Evolutionary conservation across 2,797 vertebrate genomes (phyloP).

Genomic region (Chelonia mydas): DNA sequence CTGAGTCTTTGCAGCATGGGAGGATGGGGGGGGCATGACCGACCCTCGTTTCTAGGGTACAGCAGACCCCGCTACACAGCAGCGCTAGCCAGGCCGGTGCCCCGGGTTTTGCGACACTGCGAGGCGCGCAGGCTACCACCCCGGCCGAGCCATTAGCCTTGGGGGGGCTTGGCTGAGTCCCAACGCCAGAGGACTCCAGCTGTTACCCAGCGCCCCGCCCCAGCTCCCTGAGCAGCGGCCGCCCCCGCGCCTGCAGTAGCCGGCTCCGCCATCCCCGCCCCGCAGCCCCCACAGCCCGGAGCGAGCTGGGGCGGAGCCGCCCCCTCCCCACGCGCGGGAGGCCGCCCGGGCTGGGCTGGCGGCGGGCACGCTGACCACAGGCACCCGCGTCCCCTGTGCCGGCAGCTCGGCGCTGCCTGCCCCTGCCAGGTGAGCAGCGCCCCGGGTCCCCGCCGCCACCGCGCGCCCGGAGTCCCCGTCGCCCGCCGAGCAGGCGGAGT

Average conservation of each 20-base stretch:
- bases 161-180: too few relatives aligned
- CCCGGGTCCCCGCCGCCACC: not conserved
- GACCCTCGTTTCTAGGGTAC: not conserved
- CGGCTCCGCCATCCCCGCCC: not conserved
- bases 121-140: too few relatives aligned
- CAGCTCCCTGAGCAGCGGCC: not conserved
- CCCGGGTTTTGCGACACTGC: not conserved
- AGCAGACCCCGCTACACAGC: not conserved
- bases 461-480: not conserved
- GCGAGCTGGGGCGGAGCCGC: not conserved
- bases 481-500: not conserved
- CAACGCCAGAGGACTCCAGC: not conserved
- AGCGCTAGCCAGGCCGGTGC: too few relatives aligned
- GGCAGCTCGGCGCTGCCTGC: not conserved
- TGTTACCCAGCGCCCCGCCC: not conserved
- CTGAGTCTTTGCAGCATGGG: too few relatives aligned
- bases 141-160: too few relatives aligned
- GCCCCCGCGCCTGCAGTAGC: not conserved
- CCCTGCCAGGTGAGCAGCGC: not conserved
- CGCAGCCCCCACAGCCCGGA: not conserved
- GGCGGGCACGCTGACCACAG: too few relatives aligned
- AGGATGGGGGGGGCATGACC: too few relatives aligned
- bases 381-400: not conserved
- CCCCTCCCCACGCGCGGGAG: too few relatives aligned
- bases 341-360: too few relatives aligned